phyloP scores from a whole-genome alignment of 23 tunicate genomes.

The Diplosoma virens region DNA sequence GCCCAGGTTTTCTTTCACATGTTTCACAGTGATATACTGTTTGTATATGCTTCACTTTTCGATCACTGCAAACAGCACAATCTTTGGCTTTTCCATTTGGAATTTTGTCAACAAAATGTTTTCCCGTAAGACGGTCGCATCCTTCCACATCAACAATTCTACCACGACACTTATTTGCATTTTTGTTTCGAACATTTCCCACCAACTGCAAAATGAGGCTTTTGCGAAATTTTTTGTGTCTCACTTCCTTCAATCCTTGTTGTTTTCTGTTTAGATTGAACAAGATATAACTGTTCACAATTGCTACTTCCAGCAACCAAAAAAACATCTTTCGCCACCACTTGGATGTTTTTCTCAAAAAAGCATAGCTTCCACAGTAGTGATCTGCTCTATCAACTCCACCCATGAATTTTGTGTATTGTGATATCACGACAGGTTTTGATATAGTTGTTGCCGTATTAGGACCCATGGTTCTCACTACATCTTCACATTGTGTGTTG shows the following conservation, averaged over 20 bases:
- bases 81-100: constrained; percentile 16
- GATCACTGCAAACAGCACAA: constrained; percentile 12
- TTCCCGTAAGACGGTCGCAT: neutral
- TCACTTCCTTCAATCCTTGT: neutral
- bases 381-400: constrained; percentile 18
- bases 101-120: constrained; percentile 5
- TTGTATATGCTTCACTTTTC: neutral
- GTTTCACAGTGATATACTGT: too few species aligned
- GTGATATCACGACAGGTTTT: constrained; percentile 9
- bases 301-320: constrained; percentile 13
- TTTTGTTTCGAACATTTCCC: constrained; percentile 18
- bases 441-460: neutral
- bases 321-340: constrained; percentile 10
- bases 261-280: constrained; percentile 2
- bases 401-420: constrained; percentile 8
- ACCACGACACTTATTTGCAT: neutral
- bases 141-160: neutral
- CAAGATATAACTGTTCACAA: constrained; percentile 8
- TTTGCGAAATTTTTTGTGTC: constrained; percentile 1
- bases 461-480: neutral
- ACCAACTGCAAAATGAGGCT: constrained; percentile 11
- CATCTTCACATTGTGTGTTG: constrained; percentile 2
- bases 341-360: constrained; percentile 19
- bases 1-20: too few species aligned
- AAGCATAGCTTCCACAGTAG: constrained; percentile 10